Percentiles rank a stretch among this genome's conserved stretches.
These are phyloP conservation scores for Cheumatopsyche charites DNA, from an alignment of 1,140 invertebrate genomes.

Conservation along the genomic window DNA sequence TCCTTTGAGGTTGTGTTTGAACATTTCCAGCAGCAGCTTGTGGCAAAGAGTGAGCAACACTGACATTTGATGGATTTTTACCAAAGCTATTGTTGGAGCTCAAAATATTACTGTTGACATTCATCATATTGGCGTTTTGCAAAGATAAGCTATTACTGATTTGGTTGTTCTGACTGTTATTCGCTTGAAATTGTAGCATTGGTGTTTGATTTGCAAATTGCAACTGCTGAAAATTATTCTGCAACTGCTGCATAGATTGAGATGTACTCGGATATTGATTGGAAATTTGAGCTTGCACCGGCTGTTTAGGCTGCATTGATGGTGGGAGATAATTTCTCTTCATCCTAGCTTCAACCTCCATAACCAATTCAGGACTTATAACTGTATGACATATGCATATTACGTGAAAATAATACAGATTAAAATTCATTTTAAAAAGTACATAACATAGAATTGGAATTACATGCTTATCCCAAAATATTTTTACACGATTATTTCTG, in stretches of 20 bases:
- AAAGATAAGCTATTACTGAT: background rate
- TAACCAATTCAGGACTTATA: slow-evolving; percentile 83
- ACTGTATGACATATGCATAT: slow-evolving; percentile 61
- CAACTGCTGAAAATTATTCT: slow-evolving; percentile 16
- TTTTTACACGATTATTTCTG: too few relatives aligned
- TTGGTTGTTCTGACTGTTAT: slow-evolving; percentile 44
- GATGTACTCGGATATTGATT: slow-evolving; percentile 35
- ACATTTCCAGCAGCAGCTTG: slow-evolving; percentile 10
- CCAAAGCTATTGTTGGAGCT: slow-evolving; percentile 4
- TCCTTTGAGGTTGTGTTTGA: slow-evolving; percentile 51
- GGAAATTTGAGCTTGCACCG: slow-evolving; percentile 34
- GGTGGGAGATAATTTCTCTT: slow-evolving; percentile 78
- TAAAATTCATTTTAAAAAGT: slow-evolving; percentile 57
- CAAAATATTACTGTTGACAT: slow-evolving; percentile 3
- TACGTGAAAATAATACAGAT: slow-evolving; percentile 62
- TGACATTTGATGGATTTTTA: background rate
- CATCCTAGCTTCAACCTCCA: slow-evolving; percentile 89
- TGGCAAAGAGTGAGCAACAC: background rate
- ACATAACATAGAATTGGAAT: too few relatives aligned
- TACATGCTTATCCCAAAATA: too few relatives aligned
- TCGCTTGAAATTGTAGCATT: slow-evolving; percentile 35
- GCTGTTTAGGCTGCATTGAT: slow-evolving; percentile 61
- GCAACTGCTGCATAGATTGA: slow-evolving; percentile 30
- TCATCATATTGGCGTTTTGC: background rate
- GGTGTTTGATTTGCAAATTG: slow-evolving; percentile 47